A percentile compares a stretch with the other conserved stretches of the same genome.
These are phyloP conservation scores for Tipula lateralis DNA, from an alignment of 2,888 invertebrate species.

Conservation along the genomic window DNA sequence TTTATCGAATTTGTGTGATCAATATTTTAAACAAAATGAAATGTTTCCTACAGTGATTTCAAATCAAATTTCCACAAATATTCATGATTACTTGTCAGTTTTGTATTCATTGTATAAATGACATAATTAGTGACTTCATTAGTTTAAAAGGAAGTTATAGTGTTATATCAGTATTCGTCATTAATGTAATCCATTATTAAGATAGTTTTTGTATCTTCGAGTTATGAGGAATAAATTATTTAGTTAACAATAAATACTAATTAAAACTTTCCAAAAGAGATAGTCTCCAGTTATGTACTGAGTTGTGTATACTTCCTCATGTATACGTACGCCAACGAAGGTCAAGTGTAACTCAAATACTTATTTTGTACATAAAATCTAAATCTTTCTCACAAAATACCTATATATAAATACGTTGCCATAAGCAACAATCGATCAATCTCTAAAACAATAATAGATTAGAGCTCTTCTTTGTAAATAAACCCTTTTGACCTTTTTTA, in stretches of 20 bases:
- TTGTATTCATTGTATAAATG: too few relatives aligned
- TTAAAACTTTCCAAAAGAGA: not conserved
- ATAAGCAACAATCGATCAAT: not conserved
- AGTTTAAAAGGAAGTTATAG: too few relatives aligned
- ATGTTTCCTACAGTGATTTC: too few relatives aligned
- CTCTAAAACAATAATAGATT: not conserved
- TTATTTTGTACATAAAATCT: not conserved
- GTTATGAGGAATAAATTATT: not conserved
- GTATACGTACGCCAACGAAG: not conserved
- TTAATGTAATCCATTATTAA: not conserved
- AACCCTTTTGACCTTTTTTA: not conserved
- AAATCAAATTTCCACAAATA: too few relatives aligned
- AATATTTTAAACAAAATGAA: too few relatives aligned
- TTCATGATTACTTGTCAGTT: too few relatives aligned
- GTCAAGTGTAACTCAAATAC: not conserved
- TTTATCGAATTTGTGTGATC: too few relatives aligned
- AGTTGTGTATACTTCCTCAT: not conserved
- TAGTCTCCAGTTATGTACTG: not conserved
- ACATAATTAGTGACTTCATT: too few relatives aligned
- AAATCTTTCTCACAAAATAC: not conserved
- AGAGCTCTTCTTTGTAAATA: not conserved
- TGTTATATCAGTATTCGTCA: not conserved
- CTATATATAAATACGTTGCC: not conserved
- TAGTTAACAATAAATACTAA: not conserved
- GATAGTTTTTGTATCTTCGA: not conserved